Percentiles rank a stretch among this genome's conserved stretches.
phyloP scores from a whole-genome alignment of 2,797 vertebrate genomes.

The Muscicapa comitata region DNA sequence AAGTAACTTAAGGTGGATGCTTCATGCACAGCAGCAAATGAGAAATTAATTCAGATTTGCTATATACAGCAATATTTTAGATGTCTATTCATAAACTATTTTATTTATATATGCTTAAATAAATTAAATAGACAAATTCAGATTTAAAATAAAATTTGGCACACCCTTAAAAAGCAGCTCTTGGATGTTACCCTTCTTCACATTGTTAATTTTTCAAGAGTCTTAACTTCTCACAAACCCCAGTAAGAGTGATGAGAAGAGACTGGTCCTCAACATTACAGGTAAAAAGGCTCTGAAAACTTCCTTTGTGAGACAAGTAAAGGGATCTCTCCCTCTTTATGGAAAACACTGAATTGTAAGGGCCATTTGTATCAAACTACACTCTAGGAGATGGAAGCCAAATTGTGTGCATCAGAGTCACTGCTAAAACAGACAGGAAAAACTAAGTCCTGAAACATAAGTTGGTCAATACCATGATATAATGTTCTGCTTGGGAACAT shows the following conservation, averaged over 20 bases:
- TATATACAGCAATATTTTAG: background rate
- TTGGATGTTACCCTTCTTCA: background rate
- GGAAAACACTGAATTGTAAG: background rate
- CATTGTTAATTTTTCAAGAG: background rate
- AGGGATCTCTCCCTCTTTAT: background rate
- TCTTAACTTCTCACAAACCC: background rate
- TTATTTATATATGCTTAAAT: background rate
- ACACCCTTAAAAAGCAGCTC: background rate
- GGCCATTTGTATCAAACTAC: background rate
- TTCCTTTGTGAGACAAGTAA: background rate
- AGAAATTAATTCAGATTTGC: background rate
- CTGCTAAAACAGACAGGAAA: background rate
- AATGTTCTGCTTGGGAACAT: background rate
- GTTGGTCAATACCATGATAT: background rate
- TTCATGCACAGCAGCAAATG: background rate
- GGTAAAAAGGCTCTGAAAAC: background rate
- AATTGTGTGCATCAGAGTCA: background rate
- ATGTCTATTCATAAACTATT: background rate
- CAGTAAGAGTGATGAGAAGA: background rate
- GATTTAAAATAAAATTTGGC: background rate
- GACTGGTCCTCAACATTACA: fast-evolving
- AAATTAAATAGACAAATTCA: background rate
- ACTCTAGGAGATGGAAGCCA: background rate
- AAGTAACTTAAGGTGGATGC: background rate
- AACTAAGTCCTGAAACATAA: background rate